phyloP scores from a whole-genome alignment of 2,797 vertebrate species.

The Sebastes taczanowskii region DNA sequence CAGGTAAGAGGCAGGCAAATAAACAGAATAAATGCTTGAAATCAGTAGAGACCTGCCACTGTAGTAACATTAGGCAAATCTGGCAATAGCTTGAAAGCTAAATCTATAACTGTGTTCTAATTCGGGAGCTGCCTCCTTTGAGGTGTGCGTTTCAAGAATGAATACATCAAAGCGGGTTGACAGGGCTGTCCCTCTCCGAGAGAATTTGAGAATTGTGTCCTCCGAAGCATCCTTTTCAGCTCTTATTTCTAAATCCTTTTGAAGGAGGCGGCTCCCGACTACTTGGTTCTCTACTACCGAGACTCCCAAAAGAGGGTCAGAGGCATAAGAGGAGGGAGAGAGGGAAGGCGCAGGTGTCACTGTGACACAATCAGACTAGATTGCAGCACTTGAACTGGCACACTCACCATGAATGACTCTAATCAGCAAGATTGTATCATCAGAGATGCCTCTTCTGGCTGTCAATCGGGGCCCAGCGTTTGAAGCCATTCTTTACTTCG shows the following conservation, averaged over 20 bases:
- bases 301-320: slow-evolving; percentile 17
- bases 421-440: slow-evolving; percentile 61
- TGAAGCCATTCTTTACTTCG: neutral
- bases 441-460: slow-evolving; percentile 37
- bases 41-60: slow-evolving; percentile 4
- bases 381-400: slow-evolving; percentile 65
- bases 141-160: neutral
- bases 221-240: neutral
- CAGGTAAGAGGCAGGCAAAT: slow-evolving; percentile 26
- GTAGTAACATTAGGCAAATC: neutral
- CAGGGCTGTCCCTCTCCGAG: neutral
- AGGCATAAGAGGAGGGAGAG: slow-evolving; percentile 12
- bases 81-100: neutral
- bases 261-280: neutral
- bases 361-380: slow-evolving; percentile 62
- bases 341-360: slow-evolving; percentile 49
- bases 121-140: neutral
- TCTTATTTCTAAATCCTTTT: neutral
- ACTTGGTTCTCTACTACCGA: neutral
- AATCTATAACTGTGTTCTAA: neutral
- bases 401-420: slow-evolving; percentile 59
- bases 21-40: neutral
- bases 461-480: slow-evolving; percentile 40
- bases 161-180: neutral
- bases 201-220: neutral